Conservation (phyloP, 2,888 invertebrate genomes). For the Scaptomyza polygonia region DNA sequence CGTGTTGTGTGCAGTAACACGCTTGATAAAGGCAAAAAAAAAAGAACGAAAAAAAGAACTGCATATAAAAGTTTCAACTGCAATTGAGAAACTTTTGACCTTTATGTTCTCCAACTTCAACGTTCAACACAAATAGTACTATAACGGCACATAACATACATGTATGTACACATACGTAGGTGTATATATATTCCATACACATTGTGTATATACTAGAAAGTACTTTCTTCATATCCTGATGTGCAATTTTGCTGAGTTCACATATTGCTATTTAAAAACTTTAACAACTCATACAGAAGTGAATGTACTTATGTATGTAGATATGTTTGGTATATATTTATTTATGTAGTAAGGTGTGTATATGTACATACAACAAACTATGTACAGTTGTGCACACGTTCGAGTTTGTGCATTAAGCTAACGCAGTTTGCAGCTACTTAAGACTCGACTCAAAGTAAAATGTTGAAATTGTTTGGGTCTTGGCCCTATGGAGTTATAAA, state of each 20-base stretch:
- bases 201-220: conserved; percentile 21
- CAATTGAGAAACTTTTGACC: conserved; percentile 80
- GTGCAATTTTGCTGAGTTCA: conserved; percentile 47
- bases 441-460: conserved; percentile 2
- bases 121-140: conserved; percentile 33
- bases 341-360: neutral
- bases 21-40: conserved; percentile 68
- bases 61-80: conserved; percentile 69
- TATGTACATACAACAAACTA: neutral
- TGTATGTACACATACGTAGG: conserved; percentile 7
- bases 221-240: conserved; percentile 62
- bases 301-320: neutral
- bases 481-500: conserved; percentile 4
- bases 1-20: conserved; percentile 56
- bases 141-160: conserved; percentile 6
- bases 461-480: neutral
- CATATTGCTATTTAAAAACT: conserved; percentile 61
- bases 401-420: conserved; percentile 6
- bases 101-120: conserved; percentile 62
- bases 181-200: conserved; percentile 2
- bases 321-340: neutral
- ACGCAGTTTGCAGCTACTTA: conserved; percentile 16
- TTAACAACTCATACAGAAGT: conserved; percentile 27
- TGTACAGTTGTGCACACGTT: conserved; percentile 5
- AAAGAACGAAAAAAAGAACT: conserved; percentile 56